Evolutionary conservation across 64 coral and sea anemone genomes (phyloP).

Genomic region (Montipora cactus): DNA sequence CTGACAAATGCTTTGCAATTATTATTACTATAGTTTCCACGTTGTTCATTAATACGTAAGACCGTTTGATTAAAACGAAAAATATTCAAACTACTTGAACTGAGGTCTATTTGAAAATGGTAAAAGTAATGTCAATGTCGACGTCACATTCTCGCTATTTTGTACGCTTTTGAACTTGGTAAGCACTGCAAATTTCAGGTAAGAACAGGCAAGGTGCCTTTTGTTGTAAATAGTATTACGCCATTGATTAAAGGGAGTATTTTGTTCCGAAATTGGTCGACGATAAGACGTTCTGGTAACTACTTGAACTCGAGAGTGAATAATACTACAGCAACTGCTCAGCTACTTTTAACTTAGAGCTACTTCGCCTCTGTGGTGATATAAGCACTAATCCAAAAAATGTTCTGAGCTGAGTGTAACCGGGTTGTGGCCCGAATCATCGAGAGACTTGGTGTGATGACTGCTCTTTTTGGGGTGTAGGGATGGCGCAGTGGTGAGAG

Average conservation of each 20-base stretch:
- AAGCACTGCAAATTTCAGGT: not conserved
- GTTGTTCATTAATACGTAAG: too few relatives aligned
- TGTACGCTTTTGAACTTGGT: not conserved
- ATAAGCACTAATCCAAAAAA: not conserved
- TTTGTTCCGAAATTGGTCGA: not conserved
- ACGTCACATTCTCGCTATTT: not conserved
- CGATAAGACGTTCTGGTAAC: too few relatives aligned
- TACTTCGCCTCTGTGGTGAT: slow-evolving; percentile 1
- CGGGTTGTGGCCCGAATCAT: too few relatives aligned
- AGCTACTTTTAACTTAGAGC: not conserved
- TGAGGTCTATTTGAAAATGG: too few relatives aligned
- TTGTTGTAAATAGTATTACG: slow-evolving; percentile 12
- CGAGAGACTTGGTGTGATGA: too few relatives aligned
- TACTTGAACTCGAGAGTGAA: not conserved
- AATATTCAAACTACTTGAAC: too few relatives aligned
- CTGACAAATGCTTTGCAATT: too few relatives aligned
- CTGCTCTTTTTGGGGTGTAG: not conserved
- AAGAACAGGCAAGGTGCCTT: not conserved
- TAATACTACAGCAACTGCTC: not conserved
- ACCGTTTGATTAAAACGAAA: too few relatives aligned
- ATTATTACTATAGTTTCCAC: too few relatives aligned
- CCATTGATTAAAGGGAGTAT: slow-evolving; percentile 11
- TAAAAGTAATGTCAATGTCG: too few relatives aligned
- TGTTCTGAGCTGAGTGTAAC: not conserved
- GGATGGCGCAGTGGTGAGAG: too few relatives aligned